These are phyloP conservation scores for Apamea crenata DNA, from an alignment of 2,888 invertebrate species.

Conservation along the genomic window DNA sequence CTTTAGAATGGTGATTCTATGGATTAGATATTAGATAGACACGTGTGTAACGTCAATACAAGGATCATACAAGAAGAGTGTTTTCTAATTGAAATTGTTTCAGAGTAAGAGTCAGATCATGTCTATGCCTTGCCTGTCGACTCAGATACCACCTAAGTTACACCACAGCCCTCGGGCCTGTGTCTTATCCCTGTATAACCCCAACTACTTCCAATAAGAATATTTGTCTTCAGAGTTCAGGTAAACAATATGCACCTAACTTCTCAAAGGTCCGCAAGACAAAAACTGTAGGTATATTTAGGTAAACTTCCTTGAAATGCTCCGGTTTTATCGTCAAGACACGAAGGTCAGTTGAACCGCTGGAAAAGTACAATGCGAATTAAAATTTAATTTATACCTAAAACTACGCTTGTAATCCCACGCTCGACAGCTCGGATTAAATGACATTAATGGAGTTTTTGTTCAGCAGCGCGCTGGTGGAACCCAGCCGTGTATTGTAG, in stretches of 20 bases:
- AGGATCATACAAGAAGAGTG: background rate
- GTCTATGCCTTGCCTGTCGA: background rate
- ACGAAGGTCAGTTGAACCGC: conserved; percentile 80
- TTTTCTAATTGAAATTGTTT: background rate
- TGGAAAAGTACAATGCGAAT: conserved; percentile 85
- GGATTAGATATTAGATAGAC: conserved; percentile 3
- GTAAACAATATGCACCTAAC: conserved; percentile 26
- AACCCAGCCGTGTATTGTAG: conserved; percentile 42
- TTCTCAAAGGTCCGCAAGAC: conserved; percentile 36
- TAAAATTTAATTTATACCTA: conserved; percentile 85
- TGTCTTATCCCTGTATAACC: background rate
- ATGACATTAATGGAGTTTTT: conserved; percentile 84
- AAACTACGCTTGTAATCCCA: conserved; percentile 84
- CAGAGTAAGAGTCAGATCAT: background rate
- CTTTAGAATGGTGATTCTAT: conserved; percentile 17
- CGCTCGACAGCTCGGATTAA: conserved; percentile 85
- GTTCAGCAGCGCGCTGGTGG: conserved; percentile 65
- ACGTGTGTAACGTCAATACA: background rate
- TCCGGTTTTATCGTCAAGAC: conserved; percentile 78
- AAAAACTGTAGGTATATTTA: conserved; percentile 67
- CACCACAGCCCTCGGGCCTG: background rate
- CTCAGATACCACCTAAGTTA: background rate
- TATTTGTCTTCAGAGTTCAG: background rate
- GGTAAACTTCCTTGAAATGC: conserved; percentile 77
- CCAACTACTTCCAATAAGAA: background rate